These are phyloP conservation scores for Oncorhynchus mykiss DNA, from an alignment of 2,113 vertebrate genomes.

Conservation along the genomic window DNA sequence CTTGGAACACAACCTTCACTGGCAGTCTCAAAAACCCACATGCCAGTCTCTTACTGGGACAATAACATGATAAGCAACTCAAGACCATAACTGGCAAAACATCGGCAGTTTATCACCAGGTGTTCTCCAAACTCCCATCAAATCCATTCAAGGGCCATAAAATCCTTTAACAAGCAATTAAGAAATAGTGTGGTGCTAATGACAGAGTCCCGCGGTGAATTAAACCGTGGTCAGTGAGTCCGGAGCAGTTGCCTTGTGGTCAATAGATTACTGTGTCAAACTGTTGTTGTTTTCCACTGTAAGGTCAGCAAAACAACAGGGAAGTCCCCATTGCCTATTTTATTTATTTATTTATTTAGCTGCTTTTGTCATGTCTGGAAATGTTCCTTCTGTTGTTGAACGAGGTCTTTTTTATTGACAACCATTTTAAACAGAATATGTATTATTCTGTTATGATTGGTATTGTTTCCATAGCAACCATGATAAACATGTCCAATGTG, in stretches of 20 bases:
- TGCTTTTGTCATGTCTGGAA: too few relatives aligned
- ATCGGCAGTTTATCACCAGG: conserved; percentile 1
- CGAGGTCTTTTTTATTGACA: too few relatives aligned
- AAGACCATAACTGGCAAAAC: conserved; percentile 2
- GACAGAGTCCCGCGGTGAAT: conserved; percentile 5
- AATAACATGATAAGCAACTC: neutral
- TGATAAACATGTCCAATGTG: too few relatives aligned
- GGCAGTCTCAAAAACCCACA: neutral
- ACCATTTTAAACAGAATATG: too few relatives aligned
- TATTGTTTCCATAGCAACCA: too few relatives aligned
- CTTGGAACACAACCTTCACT: too few relatives aligned
- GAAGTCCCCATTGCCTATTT: too few relatives aligned
- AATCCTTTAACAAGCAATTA: conserved; percentile 25
- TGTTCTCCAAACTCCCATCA: neutral
- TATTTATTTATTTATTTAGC: too few relatives aligned
- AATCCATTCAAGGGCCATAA: neutral
- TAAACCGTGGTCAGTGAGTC: conserved; percentile 3
- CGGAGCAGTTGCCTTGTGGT: neutral
- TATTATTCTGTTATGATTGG: too few relatives aligned
- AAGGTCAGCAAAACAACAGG: too few relatives aligned
- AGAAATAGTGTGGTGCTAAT: conserved; percentile 1
- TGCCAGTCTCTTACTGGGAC: neutral
- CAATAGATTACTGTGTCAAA: conserved; percentile 27
- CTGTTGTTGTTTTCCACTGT: neutral
- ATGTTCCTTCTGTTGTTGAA: too few relatives aligned